phyloP scores from a whole-genome alignment of 2,888 invertebrate genomes.

The Cephonodes hylas region DNA sequence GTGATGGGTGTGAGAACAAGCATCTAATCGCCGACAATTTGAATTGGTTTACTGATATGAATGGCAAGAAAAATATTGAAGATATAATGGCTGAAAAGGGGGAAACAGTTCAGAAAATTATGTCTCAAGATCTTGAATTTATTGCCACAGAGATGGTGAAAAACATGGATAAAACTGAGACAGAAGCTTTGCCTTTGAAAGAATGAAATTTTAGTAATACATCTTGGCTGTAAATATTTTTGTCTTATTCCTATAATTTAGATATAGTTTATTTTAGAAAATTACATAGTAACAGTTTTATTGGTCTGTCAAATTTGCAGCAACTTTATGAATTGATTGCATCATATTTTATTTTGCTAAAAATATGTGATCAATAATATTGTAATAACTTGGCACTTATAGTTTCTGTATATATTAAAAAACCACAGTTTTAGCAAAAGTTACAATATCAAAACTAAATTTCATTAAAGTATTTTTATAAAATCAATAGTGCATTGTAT shows the following conservation, averaged over 20 bases:
- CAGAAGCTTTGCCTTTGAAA: constrained; percentile 5
- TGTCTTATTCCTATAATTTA: neutral
- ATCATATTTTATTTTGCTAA: neutral
- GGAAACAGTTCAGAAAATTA: constrained; percentile 85
- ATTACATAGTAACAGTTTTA: neutral
- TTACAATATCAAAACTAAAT: too few species aligned
- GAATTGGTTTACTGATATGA: constrained; percentile 93
- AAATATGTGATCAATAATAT: neutral
- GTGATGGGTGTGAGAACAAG: constrained; percentile 92
- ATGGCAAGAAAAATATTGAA: constrained; percentile 92
- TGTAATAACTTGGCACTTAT: too few species aligned
- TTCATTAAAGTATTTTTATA: too few species aligned
- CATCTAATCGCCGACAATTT: constrained; percentile 98
- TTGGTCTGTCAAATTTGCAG: neutral
- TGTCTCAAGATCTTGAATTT: constrained; percentile 73
- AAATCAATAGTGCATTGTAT: too few species aligned
- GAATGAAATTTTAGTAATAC: neutral
- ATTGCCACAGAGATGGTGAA: constrained; percentile 62
- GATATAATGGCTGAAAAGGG: constrained; percentile 93
- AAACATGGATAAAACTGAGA: constrained; percentile 38
- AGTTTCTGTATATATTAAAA: too few species aligned
- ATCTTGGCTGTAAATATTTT: neutral
- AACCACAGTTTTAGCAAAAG: too few species aligned
- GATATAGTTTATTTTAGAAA: neutral
- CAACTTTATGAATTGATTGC: neutral